Conservation (phyloP, 2,113 vertebrate genomes). For the Pelodiscus sinensis region DNA sequence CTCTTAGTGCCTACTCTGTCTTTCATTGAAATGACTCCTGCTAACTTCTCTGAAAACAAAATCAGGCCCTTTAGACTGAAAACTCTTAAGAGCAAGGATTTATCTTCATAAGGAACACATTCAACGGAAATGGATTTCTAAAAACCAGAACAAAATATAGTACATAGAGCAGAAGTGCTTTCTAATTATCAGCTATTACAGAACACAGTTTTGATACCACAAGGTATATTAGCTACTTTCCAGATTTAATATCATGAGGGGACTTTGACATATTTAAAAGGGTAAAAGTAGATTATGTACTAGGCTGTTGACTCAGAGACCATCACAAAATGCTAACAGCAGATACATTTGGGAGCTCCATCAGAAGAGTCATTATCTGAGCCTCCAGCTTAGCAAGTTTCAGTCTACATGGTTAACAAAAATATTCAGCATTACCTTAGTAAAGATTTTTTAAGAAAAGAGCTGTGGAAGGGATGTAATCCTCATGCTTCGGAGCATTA, state of each 20-base stretch:
- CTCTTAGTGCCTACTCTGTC: not conserved
- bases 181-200: not conserved
- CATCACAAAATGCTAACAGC: not conserved
- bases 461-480: not conserved
- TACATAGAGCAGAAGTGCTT: not conserved
- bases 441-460: not conserved
- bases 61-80: not conserved
- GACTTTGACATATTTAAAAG: not conserved
- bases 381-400: not conserved
- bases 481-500: not conserved
- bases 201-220: not conserved
- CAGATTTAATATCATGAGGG: not conserved
- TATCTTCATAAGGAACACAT: not conserved
- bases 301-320: not conserved
- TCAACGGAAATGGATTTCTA: too few species aligned
- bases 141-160: too few species aligned
- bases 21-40: not conserved
- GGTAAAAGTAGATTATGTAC: not conserved
- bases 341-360: not conserved
- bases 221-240: not conserved
- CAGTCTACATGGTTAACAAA: not conserved
- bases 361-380: not conserved
- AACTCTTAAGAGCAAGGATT: not conserved
- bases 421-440: not conserved
- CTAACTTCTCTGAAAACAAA: not conserved